Conservation (phyloP, 2,113 vertebrate genomes). For the Corvus hawaiiensis region DNA sequence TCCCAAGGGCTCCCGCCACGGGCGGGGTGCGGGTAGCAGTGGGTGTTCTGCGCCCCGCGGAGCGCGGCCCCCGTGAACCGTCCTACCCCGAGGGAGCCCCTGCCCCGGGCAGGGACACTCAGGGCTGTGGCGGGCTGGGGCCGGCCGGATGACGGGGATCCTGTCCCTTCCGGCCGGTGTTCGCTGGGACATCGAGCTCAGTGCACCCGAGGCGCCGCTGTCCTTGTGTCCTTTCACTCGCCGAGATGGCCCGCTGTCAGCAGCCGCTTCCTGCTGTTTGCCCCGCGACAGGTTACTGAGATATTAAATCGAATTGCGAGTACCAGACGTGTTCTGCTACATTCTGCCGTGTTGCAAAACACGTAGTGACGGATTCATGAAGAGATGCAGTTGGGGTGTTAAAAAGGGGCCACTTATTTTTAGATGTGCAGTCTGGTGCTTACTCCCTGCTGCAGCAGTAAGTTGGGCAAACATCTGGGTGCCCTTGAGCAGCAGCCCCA, state of each 20-base stretch:
- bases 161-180: neutral
- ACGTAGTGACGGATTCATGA: neutral
- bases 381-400: neutral
- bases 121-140: neutral
- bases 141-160: neutral
- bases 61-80: neutral
- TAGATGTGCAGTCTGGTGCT: neutral
- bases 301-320: neutral
- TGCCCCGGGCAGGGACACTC: neutral
- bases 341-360: neutral
- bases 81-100: neutral
- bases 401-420: slow-evolving; percentile 40
- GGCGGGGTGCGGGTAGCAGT: too few relatives aligned
- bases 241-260: neutral
- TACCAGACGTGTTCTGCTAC: neutral
- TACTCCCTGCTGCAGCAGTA: neutral
- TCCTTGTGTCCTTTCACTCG: neutral
- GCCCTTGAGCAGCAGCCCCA: slow-evolving; percentile 43
- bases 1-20: neutral
- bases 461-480: slow-evolving; percentile 10
- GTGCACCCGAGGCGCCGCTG: neutral
- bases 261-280: neutral
- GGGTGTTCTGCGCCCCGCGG: neutral
- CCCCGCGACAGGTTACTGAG: neutral
- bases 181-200: neutral